These are phyloP conservation scores for Margarornis squamiger DNA, from an alignment of 2,797 vertebrate genomes.

Conservation along the genomic window DNA sequence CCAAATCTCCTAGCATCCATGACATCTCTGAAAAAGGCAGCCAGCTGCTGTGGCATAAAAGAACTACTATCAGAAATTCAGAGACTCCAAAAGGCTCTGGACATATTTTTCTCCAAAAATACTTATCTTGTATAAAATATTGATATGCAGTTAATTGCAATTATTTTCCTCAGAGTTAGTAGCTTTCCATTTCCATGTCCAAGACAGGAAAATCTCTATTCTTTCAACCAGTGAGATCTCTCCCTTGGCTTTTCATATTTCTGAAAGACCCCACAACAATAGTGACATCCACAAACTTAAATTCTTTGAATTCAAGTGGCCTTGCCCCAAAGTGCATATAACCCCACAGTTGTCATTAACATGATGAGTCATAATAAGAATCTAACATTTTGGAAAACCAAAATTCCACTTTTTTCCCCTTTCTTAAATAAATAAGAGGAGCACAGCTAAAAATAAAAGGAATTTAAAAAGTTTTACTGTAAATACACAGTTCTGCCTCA, in stretches of 20 bases:
- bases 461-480: background rate
- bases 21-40: background rate
- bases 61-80: background rate
- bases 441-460: background rate
- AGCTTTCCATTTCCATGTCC: background rate
- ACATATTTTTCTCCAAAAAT: background rate
- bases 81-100: background rate
- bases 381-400: background rate
- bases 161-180: background rate
- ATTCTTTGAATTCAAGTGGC: background rate
- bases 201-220: background rate
- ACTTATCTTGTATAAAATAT: background rate
- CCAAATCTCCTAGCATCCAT: background rate
- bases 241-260: background rate
- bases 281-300: background rate
- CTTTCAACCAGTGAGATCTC: background rate
- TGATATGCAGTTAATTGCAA: background rate
- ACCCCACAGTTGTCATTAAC: background rate
- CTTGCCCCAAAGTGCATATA: background rate
- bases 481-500: conserved; percentile 21
- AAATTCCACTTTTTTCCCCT: background rate
- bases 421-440: background rate
- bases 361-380: background rate
- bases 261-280: background rate
- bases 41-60: background rate